Base-by-base conservation (phyloP, 2,113 vertebrate genomes). In the Cyphomyrus discorhynchus region DNA sequence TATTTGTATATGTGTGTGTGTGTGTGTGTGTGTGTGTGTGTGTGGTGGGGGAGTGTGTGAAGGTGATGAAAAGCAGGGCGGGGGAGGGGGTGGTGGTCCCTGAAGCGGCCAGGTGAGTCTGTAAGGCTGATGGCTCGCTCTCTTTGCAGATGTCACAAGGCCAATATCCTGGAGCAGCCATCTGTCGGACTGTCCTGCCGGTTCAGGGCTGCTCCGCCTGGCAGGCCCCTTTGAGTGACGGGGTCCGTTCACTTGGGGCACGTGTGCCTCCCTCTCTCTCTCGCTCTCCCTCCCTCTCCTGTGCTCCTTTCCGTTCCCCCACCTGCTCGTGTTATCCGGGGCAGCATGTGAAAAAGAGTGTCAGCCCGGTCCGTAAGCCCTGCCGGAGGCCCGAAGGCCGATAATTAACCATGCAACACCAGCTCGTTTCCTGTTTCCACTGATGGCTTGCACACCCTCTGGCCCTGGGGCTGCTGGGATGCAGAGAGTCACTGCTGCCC, bases 111-210 rank as follows among this genome's bases (percentile, higher is more conserved):
- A 92, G 92, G 93, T 93, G 94, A 93, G 91, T 91, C 92, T 92
- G 93, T 94, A 89, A 92, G 92, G 93, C 89, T 94, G 95, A 92
- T n/a, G 66, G 89, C 89, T 93, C 92, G 93, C 95, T 94, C 91
- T 94, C 92, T 92, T 89, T 92, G 93, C 94, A 95, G 94, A 95
- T 95, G 94, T 93, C 95, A 77, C 93, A 92, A 94, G 94, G 94
- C 94, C 93, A 95, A 92, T 89, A 92, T 93, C 90, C 92, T 89
- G 93, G 80, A 91, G 84, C 91, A 91, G 90, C 94, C 95, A 95
- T 94, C 94, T 97, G 93, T 93, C 94, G 94, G 90, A 62, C 87
- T 91, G 90, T 92, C 93, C 94, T 88, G 80, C 93, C 91, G 93
- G 94, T 91, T 94, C 91, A n/a, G n/a, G 91, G 90, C 90, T 92